These are phyloP conservation scores for Psylliodes chrysocephalus DNA, from an alignment of 2,888 invertebrate species.

Conservation along the genomic window DNA sequence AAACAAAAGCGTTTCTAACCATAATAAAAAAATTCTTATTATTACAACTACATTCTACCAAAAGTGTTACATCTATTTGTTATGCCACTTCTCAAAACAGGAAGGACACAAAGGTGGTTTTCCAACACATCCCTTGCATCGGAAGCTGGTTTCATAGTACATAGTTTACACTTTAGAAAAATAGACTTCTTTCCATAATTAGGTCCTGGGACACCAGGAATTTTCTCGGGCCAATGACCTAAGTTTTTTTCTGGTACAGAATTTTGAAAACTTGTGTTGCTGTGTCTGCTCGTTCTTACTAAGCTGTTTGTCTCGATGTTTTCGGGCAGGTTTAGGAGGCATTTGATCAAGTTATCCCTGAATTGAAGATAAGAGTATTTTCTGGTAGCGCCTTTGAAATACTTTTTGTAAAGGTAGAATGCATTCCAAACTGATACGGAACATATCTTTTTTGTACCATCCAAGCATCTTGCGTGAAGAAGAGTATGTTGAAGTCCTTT, in stretches of 20 bases:
- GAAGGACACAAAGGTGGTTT: no score
- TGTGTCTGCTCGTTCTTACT: conserved; percentile 17
- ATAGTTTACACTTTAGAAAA: no score
- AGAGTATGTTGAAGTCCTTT: conserved; percentile 22
- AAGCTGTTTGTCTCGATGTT: conserved; percentile 13
- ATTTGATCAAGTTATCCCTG: conserved; percentile 33
- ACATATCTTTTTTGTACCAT: conserved; percentile 19
- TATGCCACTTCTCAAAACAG: no score
- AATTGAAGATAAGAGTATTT: conserved; percentile 25
- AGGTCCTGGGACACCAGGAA: no score
- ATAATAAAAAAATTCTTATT: no score
- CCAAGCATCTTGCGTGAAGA: conserved; percentile 19
- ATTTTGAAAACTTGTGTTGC: conserved; percentile 18
- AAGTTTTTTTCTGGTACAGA: conserved; percentile 21
- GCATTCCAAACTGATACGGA: conserved; percentile 28
- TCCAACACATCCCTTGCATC: no score
- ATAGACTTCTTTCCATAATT: neutral
- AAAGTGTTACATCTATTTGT: no score
- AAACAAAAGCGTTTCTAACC: no score
- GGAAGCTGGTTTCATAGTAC: no score
- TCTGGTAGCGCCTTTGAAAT: conserved; percentile 7
- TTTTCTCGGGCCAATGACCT: conserved; percentile 26
- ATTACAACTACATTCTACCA: no score
- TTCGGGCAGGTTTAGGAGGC: no score
- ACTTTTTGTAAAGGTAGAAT: no score